phyloP scores from a whole-genome alignment of 2,113 vertebrate species.

The Elanoides forficatus region DNA sequence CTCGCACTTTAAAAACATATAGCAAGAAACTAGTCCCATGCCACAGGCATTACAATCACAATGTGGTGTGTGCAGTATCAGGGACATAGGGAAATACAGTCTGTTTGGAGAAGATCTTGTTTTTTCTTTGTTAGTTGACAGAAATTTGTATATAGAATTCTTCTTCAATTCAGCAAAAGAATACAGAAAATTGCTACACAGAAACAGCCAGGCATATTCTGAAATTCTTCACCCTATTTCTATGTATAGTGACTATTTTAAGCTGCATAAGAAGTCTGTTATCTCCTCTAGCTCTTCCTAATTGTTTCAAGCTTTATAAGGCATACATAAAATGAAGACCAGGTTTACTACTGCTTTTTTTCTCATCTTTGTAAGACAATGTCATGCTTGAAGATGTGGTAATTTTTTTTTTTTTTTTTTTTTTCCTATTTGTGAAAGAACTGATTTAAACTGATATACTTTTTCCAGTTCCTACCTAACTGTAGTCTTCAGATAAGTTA shows the following conservation, averaged over 20 bases:
- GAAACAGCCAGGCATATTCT: neutral
- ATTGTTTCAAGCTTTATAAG: neutral
- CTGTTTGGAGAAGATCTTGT: neutral
- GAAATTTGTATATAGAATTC: neutral
- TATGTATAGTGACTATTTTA: neutral
- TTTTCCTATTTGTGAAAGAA: neutral
- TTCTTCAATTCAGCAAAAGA: neutral
- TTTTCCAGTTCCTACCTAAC: neutral
- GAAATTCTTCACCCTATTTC: neutral
- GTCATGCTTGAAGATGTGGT: neutral
- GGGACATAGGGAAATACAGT: neutral
- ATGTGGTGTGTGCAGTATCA: rapidly evolving
- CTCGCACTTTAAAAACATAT: neutral
- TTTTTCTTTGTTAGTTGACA: neutral
- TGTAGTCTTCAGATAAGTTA: neutral
- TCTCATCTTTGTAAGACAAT: neutral
- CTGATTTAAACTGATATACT: neutral
- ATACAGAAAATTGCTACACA: neutral
- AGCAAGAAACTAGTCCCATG: neutral
- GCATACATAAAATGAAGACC: neutral
- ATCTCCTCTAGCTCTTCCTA: neutral
- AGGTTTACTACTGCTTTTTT: neutral
- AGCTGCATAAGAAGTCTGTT: neutral
- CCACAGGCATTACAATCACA: neutral
- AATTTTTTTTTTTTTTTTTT: neutral